Evolutionary conservation across 37 sponge, comb jelly and placozoan species (phyloP).

Genomic region (Beroe forskalii): DNA sequence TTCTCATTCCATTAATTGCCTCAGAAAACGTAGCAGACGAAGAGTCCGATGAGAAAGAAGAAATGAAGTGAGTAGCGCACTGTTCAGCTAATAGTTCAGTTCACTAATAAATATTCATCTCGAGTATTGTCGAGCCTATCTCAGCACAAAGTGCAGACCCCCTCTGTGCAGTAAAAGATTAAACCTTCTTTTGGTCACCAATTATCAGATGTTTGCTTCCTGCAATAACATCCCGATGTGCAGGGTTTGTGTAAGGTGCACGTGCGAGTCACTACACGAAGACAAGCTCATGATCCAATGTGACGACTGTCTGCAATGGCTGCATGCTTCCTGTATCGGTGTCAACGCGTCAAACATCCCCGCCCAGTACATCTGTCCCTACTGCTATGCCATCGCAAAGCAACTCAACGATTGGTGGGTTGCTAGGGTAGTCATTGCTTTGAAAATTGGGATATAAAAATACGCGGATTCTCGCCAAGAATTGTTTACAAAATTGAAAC

Average conservation of each 20-base stretch:
- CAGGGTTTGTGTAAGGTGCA: constrained; percentile 16
- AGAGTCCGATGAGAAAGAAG: constrained; percentile 28
- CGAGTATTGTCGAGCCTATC: too few species aligned
- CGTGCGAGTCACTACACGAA: constrained; percentile 9
- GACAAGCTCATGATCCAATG: constrained; percentile 59
- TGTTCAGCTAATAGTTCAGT: too few species aligned
- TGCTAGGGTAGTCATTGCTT: too few species aligned
- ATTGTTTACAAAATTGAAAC: background rate
- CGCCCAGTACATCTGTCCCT: constrained; percentile 58
- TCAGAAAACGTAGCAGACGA: constrained; percentile 53
- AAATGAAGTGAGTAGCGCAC: constrained; percentile 25
- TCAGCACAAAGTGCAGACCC: too few species aligned
- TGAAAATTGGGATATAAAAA: too few species aligned
- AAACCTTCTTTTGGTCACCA: too few species aligned
- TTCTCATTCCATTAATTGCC: too few species aligned
- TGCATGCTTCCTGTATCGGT: constrained; percentile 40
- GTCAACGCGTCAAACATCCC: constrained; percentile 8
- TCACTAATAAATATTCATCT: too few species aligned
- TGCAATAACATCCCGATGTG: too few species aligned
- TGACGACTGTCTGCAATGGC: constrained; percentile 49
- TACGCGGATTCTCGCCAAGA: background rate
- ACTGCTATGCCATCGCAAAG: constrained; percentile 28
- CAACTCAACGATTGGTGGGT: constrained; percentile 30
- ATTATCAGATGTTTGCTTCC: too few species aligned
- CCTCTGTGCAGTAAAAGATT: too few species aligned